Conservation (phyloP, 2,113 vertebrate species). For the Nymphicus hollandicus region DNA sequence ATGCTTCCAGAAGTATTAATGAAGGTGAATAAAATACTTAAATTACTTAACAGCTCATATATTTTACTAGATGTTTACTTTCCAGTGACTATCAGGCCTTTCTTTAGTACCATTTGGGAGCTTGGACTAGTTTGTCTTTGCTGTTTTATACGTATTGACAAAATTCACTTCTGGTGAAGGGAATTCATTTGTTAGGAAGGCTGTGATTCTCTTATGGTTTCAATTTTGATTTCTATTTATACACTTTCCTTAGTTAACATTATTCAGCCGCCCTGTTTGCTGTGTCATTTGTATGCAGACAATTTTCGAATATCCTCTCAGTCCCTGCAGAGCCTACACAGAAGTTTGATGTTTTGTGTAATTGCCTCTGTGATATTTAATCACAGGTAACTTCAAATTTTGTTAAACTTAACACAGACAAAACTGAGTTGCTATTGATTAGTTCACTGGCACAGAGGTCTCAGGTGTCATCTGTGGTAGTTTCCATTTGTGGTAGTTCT, state of each 20-base stretch:
- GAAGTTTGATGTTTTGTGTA: slow-evolving; percentile 63
- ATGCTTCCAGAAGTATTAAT: neutral
- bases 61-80: slow-evolving; percentile 1
- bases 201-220: slow-evolving; percentile 14
- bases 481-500: slow-evolving; percentile 71
- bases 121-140: neutral
- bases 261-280: slow-evolving; percentile 18
- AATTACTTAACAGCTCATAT: neutral
- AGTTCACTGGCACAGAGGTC: slow-evolving; percentile 46
- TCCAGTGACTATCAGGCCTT: neutral
- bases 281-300: slow-evolving; percentile 35
- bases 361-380: slow-evolving; percentile 68
- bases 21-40: slow-evolving; percentile 28
- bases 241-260: neutral
- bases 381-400: slow-evolving; percentile 63
- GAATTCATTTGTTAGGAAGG: neutral
- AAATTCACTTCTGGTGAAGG: slow-evolving; percentile 2
- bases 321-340: slow-evolving; percentile 32
- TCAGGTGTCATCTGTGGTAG: slow-evolving; percentile 66
- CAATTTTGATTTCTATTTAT: slow-evolving; percentile 34
- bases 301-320: neutral
- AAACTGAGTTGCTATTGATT: slow-evolving; percentile 69
- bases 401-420: slow-evolving; percentile 65
- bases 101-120: neutral
- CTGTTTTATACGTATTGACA: neutral